Evolutionary conservation across 1,140 invertebrate species (phyloP).

Genomic region (Laodelphax striatellus): DNA sequence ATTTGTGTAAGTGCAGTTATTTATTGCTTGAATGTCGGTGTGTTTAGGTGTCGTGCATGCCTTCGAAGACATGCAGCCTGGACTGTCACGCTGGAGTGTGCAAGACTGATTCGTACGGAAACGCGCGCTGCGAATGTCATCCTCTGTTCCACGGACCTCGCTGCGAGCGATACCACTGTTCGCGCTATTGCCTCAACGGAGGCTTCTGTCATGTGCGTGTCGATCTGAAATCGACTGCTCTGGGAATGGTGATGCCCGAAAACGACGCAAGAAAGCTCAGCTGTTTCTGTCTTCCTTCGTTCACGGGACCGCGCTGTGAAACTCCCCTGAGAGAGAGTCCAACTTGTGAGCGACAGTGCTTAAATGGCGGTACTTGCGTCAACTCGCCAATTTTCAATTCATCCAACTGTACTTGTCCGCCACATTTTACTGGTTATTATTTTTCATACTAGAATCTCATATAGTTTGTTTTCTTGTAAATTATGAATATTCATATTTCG

Average conservation of each 20-base stretch:
- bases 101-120: constrained; percentile 31
- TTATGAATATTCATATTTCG: too few relatives aligned
- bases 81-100: constrained; percentile 44
- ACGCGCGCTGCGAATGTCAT: constrained; percentile 44
- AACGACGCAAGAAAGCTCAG: background rate
- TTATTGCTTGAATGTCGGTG: background rate
- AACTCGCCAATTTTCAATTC: too few relatives aligned
- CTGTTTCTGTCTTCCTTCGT: constrained; percentile 49
- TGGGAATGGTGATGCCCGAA: background rate
- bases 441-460: background rate
- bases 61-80: constrained; percentile 27
- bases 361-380: constrained; percentile 49
- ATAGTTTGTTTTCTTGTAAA: too few relatives aligned
- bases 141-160: constrained; percentile 43
- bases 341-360: constrained; percentile 32
- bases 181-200: constrained; percentile 48
- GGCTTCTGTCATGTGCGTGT: constrained; percentile 40
- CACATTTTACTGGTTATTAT: constrained; percentile 35
- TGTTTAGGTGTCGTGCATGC: constrained; percentile 16
- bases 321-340: constrained; percentile 31
- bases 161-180: constrained; percentile 52
- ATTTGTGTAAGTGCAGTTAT: too few relatives aligned
- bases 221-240: background rate
- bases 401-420: constrained; percentile 33
- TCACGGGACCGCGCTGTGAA: constrained; percentile 54